A percentile compares a stretch with the other conserved stretches of the same genome.
Conservation (phyloP, 2,888 invertebrate genomes). For the Lobophora halterata region DNA sequence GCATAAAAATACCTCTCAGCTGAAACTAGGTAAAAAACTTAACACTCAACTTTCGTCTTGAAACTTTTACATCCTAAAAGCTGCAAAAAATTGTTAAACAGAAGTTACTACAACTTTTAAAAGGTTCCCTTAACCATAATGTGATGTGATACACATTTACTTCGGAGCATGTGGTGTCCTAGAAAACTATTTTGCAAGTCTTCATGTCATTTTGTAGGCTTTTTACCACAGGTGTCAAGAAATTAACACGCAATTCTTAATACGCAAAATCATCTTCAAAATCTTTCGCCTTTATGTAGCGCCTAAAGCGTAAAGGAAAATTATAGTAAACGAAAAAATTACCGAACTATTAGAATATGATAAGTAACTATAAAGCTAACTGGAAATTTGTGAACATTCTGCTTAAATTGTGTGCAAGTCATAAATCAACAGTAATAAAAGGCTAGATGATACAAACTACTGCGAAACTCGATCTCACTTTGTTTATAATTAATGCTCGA, state of each 20-base stretch:
- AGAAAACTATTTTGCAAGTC: slow-evolving; percentile 76
- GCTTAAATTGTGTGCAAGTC: slow-evolving; percentile 11
- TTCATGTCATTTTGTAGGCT: slow-evolving; percentile 78
- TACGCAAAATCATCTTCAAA: too few species aligned
- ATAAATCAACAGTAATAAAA: slow-evolving; percentile 35
- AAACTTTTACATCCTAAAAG: slow-evolving; percentile 30
- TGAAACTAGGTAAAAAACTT: slow-evolving; percentile 7
- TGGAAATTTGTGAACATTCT: slow-evolving; percentile 2
- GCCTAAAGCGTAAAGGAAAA: too few species aligned
- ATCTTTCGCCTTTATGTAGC: too few species aligned
- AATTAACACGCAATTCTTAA: too few species aligned
- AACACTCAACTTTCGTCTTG: slow-evolving; percentile 8
- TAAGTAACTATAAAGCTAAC: slow-evolving; percentile 1
- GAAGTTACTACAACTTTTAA: slow-evolving; percentile 39
- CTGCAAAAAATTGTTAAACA: slow-evolving; percentile 32
- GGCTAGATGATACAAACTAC: slow-evolving; percentile 37
- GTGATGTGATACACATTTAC: slow-evolving; percentile 60
- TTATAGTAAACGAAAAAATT: too few species aligned
- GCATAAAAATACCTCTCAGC: slow-evolving; percentile 8
- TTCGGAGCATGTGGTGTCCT: slow-evolving; percentile 71
- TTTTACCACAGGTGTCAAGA: slow-evolving; percentile 75
- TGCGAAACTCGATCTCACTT: slow-evolving; percentile 54
- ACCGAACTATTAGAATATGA: background rate
- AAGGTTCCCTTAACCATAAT: slow-evolving; percentile 48
- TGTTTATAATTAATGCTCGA: slow-evolving; percentile 70